Conservation (phyloP, 2,113 vertebrate genomes). For the Todiramphus saurophagus region DNA sequence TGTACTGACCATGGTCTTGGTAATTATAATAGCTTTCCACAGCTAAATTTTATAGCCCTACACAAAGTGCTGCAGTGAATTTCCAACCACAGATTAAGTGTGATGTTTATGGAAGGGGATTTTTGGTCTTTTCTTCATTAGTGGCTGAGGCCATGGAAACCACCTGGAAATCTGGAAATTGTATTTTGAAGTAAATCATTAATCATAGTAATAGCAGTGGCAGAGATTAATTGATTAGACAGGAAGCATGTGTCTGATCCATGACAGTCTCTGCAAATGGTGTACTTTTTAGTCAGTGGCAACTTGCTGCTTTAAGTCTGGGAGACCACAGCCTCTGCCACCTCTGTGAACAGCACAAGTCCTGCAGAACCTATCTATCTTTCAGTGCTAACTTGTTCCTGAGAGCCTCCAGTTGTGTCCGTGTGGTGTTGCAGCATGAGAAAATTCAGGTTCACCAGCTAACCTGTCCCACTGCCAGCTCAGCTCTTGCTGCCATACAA, state of each 20-base stretch:
- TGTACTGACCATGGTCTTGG: background rate
- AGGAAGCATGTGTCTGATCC: background rate
- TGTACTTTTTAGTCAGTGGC: background rate
- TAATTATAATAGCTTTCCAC: background rate
- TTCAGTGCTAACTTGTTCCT: background rate
- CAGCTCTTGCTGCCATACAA: rapidly evolving
- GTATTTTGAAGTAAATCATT: background rate
- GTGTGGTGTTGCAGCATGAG: background rate
- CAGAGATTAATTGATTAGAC: background rate
- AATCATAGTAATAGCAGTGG: background rate
- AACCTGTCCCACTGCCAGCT: background rate
- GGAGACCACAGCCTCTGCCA: background rate
- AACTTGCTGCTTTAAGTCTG: background rate
- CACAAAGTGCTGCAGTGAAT: background rate
- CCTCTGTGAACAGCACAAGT: too few relatives aligned
- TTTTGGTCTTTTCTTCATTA: background rate
- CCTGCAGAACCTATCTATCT: background rate
- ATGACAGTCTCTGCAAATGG: background rate
- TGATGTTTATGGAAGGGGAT: background rate
- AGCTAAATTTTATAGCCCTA: background rate
- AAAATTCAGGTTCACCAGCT: background rate
- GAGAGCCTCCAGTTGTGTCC: background rate
- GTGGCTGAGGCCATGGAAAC: background rate
- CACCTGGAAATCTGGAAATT: background rate
- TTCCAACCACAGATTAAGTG: background rate